A percentile compares a stretch with the other conserved stretches of the same genome.
phyloP scores from a whole-genome alignment of 2,888 invertebrate genomes.

The Drosophila macrospina region DNA sequence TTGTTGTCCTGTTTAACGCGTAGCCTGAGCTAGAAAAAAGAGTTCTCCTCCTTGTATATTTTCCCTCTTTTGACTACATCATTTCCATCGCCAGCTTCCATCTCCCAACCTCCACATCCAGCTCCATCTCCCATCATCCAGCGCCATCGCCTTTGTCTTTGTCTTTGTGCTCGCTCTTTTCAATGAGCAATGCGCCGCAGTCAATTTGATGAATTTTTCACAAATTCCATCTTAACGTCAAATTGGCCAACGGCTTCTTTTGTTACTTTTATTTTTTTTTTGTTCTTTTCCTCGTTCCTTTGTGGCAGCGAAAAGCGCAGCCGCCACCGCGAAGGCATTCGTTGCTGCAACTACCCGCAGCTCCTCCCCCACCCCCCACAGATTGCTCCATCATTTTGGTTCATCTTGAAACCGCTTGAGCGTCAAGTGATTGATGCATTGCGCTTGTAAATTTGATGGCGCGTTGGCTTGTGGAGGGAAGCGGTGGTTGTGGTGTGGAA shows the following conservation, averaged over 20 bases:
- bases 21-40: not conserved
- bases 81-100: too few relatives aligned
- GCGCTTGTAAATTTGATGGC: constrained; percentile 79
- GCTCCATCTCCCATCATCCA: not conserved
- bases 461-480: constrained; percentile 46
- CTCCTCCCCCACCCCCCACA: not conserved
- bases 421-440: constrained; percentile 76
- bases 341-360: not conserved
- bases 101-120: not conserved
- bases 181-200: constrained; percentile 68
- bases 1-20: constrained; percentile 16
- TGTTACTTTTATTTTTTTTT: not conserved
- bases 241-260: constrained; percentile 66
- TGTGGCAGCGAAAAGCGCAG: constrained; percentile 65
- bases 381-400: constrained; percentile 11
- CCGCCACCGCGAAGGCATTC: constrained; percentile 34
- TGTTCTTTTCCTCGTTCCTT: constrained; percentile 15
- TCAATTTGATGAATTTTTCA: constrained; percentile 79
- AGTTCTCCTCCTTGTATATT: not conserved
- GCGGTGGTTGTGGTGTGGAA: constrained; percentile 12
- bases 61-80: not conserved
- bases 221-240: constrained; percentile 79
- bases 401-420: constrained; percentile 63
- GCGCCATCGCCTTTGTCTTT: constrained; percentile 12
- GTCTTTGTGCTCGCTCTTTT: constrained; percentile 47